Base-by-base conservation (phyloP, 2,113 vertebrate species). In the Ceyx melanurus region DNA sequence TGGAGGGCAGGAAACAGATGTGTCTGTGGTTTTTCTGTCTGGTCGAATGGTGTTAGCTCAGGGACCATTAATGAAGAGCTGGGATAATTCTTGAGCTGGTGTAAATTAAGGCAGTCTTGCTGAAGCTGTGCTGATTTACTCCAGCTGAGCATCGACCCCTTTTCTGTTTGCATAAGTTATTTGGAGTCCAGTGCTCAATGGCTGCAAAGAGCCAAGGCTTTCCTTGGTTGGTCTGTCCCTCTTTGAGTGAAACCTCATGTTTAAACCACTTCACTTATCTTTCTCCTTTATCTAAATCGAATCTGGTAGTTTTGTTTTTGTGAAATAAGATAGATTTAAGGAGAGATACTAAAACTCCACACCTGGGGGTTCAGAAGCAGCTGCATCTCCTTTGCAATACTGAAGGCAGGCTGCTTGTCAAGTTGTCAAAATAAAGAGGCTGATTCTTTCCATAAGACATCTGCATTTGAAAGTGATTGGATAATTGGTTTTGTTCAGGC, bases 1-100 rank as follows among this genome's bases (percentile, higher is more conserved):
- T 14, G 70, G 81, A 94, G 78, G 67, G 84, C 90, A 95, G 93
- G 92, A 96, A 96, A 91, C 91, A 96, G 89, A 93, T 89, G 84
- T 77, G 82, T 67, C 84, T 96, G 92, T 77, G 82, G 46, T 67
- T 81, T 93, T 89, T 80, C 75, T 93, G 78, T 71, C 92, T 96
- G 87, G 78, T 83, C 87, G 80, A 37, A 77, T 28, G 43, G 71
- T 51, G 68, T 37, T 57, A 86, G 89, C 91, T 81, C 60, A 19
- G 91, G 87, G 94, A 84, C 65, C 26, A 1, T 65, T 40, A 89
- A 14, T 11, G 83, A 78, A 54, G 42, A 53, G 11, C 75, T 82
- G 79, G 67, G 78, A 28, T 16, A 12, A 18, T 21, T 85, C 33
- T 65, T 70, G 62, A 82, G 51, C 28, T 76, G 60, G 42, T 71